Evolutionary conservation across 2,113 vertebrate genomes (phyloP).

Genomic region (Rallus limicola): DNA sequence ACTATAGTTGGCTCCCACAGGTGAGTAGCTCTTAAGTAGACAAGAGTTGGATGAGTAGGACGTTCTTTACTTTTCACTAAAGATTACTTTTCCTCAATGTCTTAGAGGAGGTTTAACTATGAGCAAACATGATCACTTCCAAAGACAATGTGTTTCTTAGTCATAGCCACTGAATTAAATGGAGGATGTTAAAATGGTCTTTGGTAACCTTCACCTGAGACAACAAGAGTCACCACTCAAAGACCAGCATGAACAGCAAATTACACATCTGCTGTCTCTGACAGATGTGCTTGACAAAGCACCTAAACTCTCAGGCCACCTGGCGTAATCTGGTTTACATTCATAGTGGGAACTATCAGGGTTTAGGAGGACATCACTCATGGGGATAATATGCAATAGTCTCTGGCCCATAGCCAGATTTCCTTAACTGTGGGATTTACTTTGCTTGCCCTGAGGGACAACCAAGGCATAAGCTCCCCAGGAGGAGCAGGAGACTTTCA

Average conservation of each 20-base stretch:
- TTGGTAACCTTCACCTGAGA: not conserved
- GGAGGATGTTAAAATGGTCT: not conserved
- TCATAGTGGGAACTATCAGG: not conserved
- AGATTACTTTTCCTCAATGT: not conserved
- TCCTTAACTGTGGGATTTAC: not conserved
- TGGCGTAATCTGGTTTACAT: not conserved
- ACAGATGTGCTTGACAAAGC: not conserved
- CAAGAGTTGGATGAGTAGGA: not conserved
- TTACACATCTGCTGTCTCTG: not conserved
- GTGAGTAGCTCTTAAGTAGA: not conserved
- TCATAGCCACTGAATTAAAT: not conserved
- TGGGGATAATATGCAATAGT: not conserved
- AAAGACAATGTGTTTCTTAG: not conserved
- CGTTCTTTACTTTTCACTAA: not conserved
- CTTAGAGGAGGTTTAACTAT: not conserved
- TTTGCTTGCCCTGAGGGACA: not conserved
- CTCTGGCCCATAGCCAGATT: not conserved
- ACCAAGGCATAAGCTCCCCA: not conserved
- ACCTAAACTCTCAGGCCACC: not conserved
- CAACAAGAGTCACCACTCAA: not conserved
- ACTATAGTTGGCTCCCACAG: not conserved
- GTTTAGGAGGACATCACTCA: not conserved
- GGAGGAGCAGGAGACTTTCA: not conserved
- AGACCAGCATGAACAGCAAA: not conserved
- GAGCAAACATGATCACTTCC: not conserved